A percentile compares a stretch with the other conserved stretches of the same genome.
Conservation (phyloP, 2,797 vertebrate species). For the Cossypha polioptera region DNA sequence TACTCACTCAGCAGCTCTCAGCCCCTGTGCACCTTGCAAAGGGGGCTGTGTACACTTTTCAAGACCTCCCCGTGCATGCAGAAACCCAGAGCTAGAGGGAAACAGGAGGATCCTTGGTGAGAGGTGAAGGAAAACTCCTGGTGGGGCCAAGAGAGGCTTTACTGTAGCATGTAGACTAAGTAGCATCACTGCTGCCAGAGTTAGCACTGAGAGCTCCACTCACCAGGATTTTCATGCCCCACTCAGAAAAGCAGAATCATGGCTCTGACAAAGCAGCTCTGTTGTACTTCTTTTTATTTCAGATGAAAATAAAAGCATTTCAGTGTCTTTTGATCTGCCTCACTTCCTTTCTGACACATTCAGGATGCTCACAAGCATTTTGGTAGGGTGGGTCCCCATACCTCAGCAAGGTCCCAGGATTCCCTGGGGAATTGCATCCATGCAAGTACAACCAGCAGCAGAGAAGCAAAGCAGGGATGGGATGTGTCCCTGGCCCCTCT, state of each 20-base stretch:
- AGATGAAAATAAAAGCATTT: conserved; percentile 31
- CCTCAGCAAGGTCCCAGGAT: neutral
- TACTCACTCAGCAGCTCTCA: neutral
- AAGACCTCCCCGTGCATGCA: rapidly evolving
- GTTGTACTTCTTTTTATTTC: neutral
- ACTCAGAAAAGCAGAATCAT: neutral
- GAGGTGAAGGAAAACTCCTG: neutral
- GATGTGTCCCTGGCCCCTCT: neutral
- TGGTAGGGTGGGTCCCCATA: neutral
- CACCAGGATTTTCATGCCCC: neutral
- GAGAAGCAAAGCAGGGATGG: neutral
- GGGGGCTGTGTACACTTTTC: rapidly evolving
- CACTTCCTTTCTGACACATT: neutral
- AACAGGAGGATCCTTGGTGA: neutral
- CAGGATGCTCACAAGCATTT: neutral
- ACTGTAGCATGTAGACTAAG: neutral
- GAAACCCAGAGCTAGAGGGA: neutral
- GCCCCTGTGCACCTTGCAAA: neutral
- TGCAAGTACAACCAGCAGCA: neutral
- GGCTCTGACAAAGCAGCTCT: neutral
- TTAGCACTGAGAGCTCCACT: neutral
- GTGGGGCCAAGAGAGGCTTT: neutral
- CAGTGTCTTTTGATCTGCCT: neutral
- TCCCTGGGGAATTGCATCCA: neutral
- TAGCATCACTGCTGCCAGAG: neutral